Evolutionary conservation across 2,113 vertebrate species (phyloP).

Genomic region (Phalacrocorax aristotelis): DNA sequence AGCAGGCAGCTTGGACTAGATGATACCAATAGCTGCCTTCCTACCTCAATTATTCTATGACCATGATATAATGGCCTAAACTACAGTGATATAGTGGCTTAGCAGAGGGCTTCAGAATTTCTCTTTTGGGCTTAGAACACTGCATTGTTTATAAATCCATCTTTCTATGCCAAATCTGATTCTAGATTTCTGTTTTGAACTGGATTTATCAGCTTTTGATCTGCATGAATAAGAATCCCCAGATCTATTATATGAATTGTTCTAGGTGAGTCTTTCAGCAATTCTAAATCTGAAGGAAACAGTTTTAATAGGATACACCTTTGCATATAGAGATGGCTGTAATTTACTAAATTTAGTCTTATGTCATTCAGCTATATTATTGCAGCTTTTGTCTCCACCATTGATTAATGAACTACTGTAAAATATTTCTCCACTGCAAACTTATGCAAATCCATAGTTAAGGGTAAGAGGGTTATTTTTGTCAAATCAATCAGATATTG

Average conservation of each 20-base stretch:
- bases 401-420: constrained; percentile 26
- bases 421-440: constrained; percentile 31
- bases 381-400: background rate
- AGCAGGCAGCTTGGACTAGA: background rate
- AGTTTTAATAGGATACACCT: background rate
- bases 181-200: background rate
- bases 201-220: background rate
- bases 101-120: background rate
- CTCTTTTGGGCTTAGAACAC: background rate
- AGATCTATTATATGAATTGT: background rate
- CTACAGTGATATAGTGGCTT: background rate
- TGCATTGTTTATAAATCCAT: background rate
- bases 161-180: background rate
- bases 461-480: constrained; percentile 45
- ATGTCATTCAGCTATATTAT: background rate
- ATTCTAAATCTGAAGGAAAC: background rate
- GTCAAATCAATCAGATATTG: constrained; percentile 53
- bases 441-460: constrained; percentile 59
- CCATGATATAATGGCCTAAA: background rate
- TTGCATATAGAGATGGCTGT: background rate
- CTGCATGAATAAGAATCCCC: background rate
- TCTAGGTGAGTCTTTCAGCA: background rate
- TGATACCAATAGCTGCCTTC: background rate
- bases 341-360: constrained; percentile 7
- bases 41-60: background rate